These are phyloP conservation scores for Caiman crocodilus DNA, from an alignment of 2,797 vertebrate genomes.

Conservation along the genomic window DNA sequence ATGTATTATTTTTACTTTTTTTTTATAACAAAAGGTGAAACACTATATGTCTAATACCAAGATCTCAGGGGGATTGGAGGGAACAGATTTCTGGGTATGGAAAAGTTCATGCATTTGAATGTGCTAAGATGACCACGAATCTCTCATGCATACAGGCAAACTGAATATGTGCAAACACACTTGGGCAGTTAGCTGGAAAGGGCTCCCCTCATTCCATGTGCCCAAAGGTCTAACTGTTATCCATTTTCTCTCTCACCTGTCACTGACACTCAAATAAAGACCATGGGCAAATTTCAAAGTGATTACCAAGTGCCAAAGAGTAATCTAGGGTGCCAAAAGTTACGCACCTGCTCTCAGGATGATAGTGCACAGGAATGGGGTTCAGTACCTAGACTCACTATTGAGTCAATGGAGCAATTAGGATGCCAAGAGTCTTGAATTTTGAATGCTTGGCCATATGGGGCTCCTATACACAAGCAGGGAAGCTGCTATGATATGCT, in stretches of 20 bases:
- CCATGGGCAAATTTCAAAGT: background rate
- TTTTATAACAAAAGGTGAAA: background rate
- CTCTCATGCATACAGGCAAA: conserved; percentile 46
- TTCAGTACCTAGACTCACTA: no score
- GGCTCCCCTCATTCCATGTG: background rate
- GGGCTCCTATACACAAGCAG: no score
- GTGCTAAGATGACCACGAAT: conserved; percentile 53
- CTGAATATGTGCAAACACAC: conserved; percentile 21
- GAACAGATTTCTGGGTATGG: conserved; percentile 20
- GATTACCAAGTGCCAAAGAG: background rate
- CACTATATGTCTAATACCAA: background rate
- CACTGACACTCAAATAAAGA: background rate
- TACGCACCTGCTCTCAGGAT: no score
- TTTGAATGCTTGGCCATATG: no score
- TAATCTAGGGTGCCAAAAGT: no score
- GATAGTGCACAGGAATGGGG: no score
- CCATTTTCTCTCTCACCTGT: background rate
- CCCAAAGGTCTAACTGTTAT: background rate
- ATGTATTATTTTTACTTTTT: background rate
- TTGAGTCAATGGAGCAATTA: no score
- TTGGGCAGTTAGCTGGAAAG: conserved; percentile 16
- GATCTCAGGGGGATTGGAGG: background rate
- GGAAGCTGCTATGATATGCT: no score
- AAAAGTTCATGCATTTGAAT: background rate
- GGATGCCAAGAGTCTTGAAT: no score